Evolutionary conservation across 2,888 invertebrate genomes (phyloP), one percentile per base, ranked within the genome.

Genomic region (Lordiphosa andalusiaca): DNA sequence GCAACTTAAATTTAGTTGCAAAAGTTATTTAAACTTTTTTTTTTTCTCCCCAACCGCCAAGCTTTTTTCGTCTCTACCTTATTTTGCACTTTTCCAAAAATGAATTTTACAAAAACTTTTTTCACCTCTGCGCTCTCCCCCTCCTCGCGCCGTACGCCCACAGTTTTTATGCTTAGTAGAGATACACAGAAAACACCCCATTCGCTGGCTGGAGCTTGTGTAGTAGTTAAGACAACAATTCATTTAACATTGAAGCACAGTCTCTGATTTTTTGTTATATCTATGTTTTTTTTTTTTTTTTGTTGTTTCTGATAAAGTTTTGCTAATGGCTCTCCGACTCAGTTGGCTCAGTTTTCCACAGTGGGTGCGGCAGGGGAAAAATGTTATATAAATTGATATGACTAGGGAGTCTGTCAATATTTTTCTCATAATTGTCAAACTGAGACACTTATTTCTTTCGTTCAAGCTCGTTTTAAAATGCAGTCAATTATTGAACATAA

Each of bases 1-100:
- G 58, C 66, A 80, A 84, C 82, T 84, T 78, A 76, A 78, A 78
- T 78, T 84, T 78, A 84, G 77, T 78, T 78, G 82, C 82, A 69
- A 84, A 77, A 78, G 84, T 78, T 78, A 84, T 78, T 84, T 78
- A 59, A 78, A 78, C 84, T 78, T 77, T 84, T 42, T 63, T 63
- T 58, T 52, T 58, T 30, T 30, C 30, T 30, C 7, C 30, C 30
- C 30, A 54, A 56, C 60, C 55, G 60, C 55, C 51, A 59, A 44
- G 55, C 30, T 56, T 61, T 53, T 58, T 59, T 55, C 36, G 41
- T 47, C 59, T 55, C 69, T 67, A 67, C 67, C 74, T 76, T 67
- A 67, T 69, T 76, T 80, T 73, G 61, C 64, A 69, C 61, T 71
- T 73, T 80, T 63, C 68, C 57, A 76, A 83, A 84, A 78, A 69